These are phyloP conservation scores for Cebidichthys violaceus DNA, from an alignment of 2,113 vertebrate genomes.

Conservation along the genomic window DNA sequence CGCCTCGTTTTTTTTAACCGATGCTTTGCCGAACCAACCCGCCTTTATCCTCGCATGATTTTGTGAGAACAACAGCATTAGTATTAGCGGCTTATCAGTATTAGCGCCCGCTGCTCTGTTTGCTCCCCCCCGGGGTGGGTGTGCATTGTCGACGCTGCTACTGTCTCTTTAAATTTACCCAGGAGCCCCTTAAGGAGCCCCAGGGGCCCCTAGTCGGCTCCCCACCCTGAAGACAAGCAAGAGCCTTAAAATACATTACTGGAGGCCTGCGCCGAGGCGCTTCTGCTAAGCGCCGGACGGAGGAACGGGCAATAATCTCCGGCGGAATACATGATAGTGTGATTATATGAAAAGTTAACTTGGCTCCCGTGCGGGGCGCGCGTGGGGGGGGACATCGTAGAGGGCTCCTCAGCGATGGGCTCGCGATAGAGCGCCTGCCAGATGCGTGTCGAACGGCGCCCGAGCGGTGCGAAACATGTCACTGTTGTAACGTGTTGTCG, in stretches of 20 bases:
- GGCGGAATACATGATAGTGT: constrained; percentile 43
- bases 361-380: constrained; percentile 74
- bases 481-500: constrained; percentile 50
- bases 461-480: constrained; percentile 43
- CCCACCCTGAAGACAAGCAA: constrained; percentile 91
- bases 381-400: constrained; percentile 67
- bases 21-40: constrained; percentile 11
- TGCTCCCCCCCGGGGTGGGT: constrained; percentile 61
- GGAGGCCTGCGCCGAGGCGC: constrained; percentile 77
- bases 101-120: constrained; percentile 59
- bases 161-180: constrained; percentile 99
- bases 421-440: constrained; percentile 75
- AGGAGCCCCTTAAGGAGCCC: constrained; percentile 98
- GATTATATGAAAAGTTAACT: constrained; percentile 84
- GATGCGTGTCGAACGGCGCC: constrained; percentile 66
- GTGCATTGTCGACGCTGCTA: constrained; percentile 81
- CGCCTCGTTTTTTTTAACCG: constrained; percentile 38
- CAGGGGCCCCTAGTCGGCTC: constrained; percentile 95
- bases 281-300: constrained; percentile 54
- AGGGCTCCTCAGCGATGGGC: constrained; percentile 74
- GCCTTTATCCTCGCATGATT: constrained; percentile 7
- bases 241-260: constrained; percentile 85
- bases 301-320: constrained; percentile 61
- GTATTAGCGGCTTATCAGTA: constrained; percentile 63
- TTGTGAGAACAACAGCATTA: constrained; percentile 39